These are phyloP conservation scores for Triplophysa dalaica DNA, from an alignment of 2,113 vertebrate genomes.

Conservation along the genomic window DNA sequence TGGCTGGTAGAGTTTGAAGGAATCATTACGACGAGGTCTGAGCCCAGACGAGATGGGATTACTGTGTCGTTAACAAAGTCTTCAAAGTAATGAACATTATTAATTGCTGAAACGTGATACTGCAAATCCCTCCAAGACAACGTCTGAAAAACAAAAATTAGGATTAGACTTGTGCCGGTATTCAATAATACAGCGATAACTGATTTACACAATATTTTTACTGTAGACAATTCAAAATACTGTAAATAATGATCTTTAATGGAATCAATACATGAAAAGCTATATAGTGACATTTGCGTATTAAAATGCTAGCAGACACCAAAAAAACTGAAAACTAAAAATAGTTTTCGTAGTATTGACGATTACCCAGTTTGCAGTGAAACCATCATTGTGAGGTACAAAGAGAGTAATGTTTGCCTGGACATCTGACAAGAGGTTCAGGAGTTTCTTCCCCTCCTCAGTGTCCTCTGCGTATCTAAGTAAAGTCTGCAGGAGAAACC, in stretches of 20 bases:
- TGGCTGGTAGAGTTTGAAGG: slow-evolving; percentile 62
- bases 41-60: slow-evolving; percentile 80
- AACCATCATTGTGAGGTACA: slow-evolving; percentile 86
- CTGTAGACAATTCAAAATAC: too few relatives aligned
- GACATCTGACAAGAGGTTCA: slow-evolving; percentile 79
- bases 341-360: not conserved
- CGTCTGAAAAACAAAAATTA: slow-evolving; percentile 67
- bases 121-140: slow-evolving; percentile 86
- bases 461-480: slow-evolving; percentile 79
- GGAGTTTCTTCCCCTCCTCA: slow-evolving; percentile 74
- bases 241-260: too few relatives aligned
- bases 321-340: not conserved
- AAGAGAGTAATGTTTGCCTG: slow-evolving; percentile 84
- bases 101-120: slow-evolving; percentile 83
- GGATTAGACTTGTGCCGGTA: too few relatives aligned
- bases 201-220: too few relatives aligned
- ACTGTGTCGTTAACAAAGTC: slow-evolving; percentile 73
- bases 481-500: slow-evolving; percentile 73
- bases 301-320: not conserved
- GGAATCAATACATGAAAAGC: too few relatives aligned
- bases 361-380: slow-evolving; percentile 80
- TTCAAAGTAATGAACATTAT: slow-evolving; percentile 73
- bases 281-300: too few relatives aligned
- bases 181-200: too few relatives aligned
- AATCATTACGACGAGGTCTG: slow-evolving; percentile 71